Evolutionary conservation across 2,888 invertebrate genomes (phyloP).

Genomic region (Balanococcus diminutus): DNA sequence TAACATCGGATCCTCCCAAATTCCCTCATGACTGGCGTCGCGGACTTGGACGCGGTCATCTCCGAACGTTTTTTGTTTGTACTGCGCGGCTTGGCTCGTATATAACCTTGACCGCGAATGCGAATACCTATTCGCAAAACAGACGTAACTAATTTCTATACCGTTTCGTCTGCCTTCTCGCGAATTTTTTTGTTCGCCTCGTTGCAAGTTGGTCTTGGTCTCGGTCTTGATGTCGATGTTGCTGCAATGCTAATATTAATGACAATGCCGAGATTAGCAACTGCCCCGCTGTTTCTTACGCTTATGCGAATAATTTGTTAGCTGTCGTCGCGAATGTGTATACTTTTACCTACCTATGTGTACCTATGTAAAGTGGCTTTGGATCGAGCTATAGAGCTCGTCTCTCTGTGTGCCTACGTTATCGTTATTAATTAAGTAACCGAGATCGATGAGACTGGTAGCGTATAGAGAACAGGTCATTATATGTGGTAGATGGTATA

Average conservation of each 20-base stretch:
- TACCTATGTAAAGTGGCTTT: no score
- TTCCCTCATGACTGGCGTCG: neutral
- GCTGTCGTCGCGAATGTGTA: neutral
- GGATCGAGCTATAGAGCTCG: neutral
- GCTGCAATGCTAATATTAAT: neutral
- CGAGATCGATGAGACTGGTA: conserved; percentile 5
- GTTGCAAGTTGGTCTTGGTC: neutral
- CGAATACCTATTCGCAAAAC: neutral
- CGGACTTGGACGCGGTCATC: neutral
- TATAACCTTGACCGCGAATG: neutral
- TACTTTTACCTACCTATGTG: no score
- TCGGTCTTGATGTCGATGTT: neutral
- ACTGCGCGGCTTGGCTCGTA: neutral
- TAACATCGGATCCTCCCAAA: neutral
- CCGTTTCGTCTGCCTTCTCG: neutral
- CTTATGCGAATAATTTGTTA: neutral
- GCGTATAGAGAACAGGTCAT: neutral
- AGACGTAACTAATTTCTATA: neutral
- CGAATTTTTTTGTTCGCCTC: neutral
- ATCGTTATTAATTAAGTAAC: neutral
- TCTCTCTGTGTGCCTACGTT: neutral
- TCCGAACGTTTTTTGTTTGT: neutral
- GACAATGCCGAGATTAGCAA: neutral
- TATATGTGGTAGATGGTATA: neutral
- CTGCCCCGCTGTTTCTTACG: neutral